Evolutionary conservation across 2,113 vertebrate genomes (phyloP).

Genomic region (Melanerpes aurifrons): DNA sequence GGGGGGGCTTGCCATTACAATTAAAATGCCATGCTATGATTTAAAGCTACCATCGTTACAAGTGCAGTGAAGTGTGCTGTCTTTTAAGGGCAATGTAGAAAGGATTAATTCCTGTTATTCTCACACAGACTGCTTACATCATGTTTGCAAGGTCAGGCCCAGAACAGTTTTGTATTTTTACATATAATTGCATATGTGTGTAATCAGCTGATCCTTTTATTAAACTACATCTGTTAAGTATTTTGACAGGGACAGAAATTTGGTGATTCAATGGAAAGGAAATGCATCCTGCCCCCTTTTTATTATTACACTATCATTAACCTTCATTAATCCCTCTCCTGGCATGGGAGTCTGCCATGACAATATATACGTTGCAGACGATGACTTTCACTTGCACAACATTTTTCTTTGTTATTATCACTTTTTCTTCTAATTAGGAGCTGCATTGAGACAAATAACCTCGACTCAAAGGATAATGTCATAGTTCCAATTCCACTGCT

Average conservation of each 20-base stretch:
- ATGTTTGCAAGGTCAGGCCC: neutral
- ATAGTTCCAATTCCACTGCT: neutral
- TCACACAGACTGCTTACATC: neutral
- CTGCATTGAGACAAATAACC: conserved; percentile 11
- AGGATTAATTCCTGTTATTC: neutral
- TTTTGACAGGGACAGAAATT: neutral
- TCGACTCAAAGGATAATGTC: conserved; percentile 6
- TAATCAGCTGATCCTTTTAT: neutral
- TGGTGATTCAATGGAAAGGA: neutral
- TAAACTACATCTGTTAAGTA: conserved; percentile 6
- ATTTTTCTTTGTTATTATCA: neutral
- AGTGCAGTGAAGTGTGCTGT: conserved; percentile 5
- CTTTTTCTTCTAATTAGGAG: neutral
- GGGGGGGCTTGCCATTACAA: neutral
- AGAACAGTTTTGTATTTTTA: neutral
- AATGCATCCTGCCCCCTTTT: neutral
- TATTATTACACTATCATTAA: conserved; percentile 5
- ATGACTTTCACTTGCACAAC: neutral
- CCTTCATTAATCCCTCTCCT: neutral
- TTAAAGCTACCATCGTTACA: neutral
- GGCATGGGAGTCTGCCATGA: neutral
- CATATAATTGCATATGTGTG: neutral
- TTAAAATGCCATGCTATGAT: neutral
- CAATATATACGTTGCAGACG: neutral
- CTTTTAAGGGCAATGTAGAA: neutral